Base-by-base conservation (phyloP, 1,140 invertebrate genomes). In the Cotesia vestalis region DNA sequence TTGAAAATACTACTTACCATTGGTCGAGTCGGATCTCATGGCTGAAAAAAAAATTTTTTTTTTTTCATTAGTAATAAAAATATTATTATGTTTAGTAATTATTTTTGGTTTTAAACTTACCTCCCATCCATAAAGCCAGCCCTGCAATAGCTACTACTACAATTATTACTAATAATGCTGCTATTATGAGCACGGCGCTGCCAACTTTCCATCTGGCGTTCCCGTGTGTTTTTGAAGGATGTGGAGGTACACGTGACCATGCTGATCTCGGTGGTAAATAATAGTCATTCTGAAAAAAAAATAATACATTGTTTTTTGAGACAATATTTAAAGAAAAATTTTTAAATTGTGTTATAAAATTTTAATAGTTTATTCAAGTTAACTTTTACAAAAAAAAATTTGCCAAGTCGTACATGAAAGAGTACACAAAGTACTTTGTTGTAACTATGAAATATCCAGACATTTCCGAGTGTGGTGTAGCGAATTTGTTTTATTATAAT, bases 51-150 rank as follows among this genome's bases (percentile, higher is more conserved):
- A 71, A n/a, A 67, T 17, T 77, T 11, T 17, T 61, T 40, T 59
- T 27, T 40, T 35, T 67, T 61, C 46, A 36, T 14, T 46, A 12
- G 34, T 62, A 57, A 66, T 11, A 8, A 66, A 12, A 34, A 38
- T 36, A 36, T 40, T 27, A 35, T 62, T 62, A 53, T 11, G 8
- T 17, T 17, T 5, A 36, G 0, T 6, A 62, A 46, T 52, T 66
- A 27, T 36, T 68, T 36, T 34, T 53, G n/a, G 52, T 66, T 52
- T 66, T 88, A 36, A 57, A 66, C 63, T 40, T 88, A 90, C 90
- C 89, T 77, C 92, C 93, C 89, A 94, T 92, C 85, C 94, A 94
- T 66, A 94, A 88, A 38, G 92, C 93, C 2, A 94, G 87, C 40
- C 91, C 92, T 1, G 92, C 92, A 20, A 94, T 91, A 2, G 91